Percentiles rank a stretch among this genome's conserved stretches.
Evolutionary conservation across 2,888 invertebrate genomes (phyloP).

Genomic region (Lycia hirtaria): DNA sequence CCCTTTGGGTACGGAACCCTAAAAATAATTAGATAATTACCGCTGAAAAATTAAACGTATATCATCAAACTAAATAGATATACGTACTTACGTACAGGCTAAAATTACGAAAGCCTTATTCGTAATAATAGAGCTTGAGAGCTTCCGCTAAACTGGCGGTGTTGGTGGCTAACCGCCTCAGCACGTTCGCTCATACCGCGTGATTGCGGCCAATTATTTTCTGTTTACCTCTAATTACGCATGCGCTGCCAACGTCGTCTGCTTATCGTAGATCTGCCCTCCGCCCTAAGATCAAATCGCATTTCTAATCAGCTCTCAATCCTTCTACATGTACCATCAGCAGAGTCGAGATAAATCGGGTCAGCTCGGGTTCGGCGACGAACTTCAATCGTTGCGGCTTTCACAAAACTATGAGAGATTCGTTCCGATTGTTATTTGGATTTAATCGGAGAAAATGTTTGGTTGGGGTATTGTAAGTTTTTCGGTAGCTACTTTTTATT

Average conservation of each 20-base stretch:
- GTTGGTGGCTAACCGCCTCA: slow-evolving; percentile 48
- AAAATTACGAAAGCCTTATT: neutral
- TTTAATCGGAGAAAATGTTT: slow-evolving; percentile 61
- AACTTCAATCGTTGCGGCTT: slow-evolving; percentile 51
- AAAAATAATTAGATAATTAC: too few species aligned
- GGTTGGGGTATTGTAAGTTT: slow-evolving; percentile 47
- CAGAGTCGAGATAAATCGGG: slow-evolving; percentile 59
- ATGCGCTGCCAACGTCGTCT: slow-evolving; percentile 80
- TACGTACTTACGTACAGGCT: neutral
- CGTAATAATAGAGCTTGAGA: slow-evolving; percentile 11
- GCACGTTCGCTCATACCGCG: slow-evolving; percentile 75
- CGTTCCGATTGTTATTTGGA: slow-evolving; percentile 61
- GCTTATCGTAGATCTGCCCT: slow-evolving; percentile 82
- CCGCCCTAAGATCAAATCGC: slow-evolving; percentile 80
- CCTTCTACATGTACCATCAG: slow-evolving; percentile 75
- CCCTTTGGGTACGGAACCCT: too few species aligned
- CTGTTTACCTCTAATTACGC: slow-evolving; percentile 85
- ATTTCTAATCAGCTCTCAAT: slow-evolving; percentile 78
- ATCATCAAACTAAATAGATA: too few species aligned
- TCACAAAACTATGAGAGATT: slow-evolving; percentile 56
- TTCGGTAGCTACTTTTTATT: slow-evolving; percentile 56
- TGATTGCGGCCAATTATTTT: slow-evolving; percentile 85
- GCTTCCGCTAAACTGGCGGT: slow-evolving; percentile 58
- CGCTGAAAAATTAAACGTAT: too few species aligned
- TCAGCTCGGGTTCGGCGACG: slow-evolving; percentile 50